These are phyloP conservation scores for Coleophora flavipennella DNA, from an alignment of 2,888 invertebrate species.

Conservation along the genomic window DNA sequence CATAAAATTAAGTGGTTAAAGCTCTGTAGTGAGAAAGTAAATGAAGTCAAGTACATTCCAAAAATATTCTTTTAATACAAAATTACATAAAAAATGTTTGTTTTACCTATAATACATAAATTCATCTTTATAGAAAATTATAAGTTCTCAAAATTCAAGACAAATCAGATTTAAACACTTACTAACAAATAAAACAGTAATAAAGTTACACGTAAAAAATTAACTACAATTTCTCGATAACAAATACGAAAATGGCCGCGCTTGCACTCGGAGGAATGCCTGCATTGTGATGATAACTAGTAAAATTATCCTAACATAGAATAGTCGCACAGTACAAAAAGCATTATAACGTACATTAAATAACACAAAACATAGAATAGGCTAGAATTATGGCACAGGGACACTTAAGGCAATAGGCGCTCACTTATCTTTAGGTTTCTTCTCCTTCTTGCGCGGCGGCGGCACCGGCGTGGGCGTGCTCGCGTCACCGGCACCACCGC, in stretches of 20 bases:
- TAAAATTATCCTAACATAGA: slow-evolving; percentile 39
- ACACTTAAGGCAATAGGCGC: slow-evolving; percentile 35
- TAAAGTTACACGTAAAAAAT: slow-evolving; percentile 20
- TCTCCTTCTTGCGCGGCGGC: slow-evolving; percentile 70
- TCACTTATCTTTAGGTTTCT: slow-evolving; percentile 70
- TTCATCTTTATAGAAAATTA: slow-evolving; percentile 50
- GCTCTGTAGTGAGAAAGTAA: slow-evolving; percentile 10
- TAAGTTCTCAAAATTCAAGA: slow-evolving; percentile 16
- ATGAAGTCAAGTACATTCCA: slow-evolving; percentile 25
- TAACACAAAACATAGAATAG: slow-evolving; percentile 42
- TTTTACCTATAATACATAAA: slow-evolving; percentile 35
- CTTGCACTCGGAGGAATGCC: too few species aligned
- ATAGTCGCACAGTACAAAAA: slow-evolving; percentile 55
- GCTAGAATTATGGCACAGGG: slow-evolving; percentile 65
- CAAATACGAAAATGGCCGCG: slow-evolving; percentile 43
- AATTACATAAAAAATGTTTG: slow-evolving; percentile 50
- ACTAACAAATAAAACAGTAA: too few species aligned
- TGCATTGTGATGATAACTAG: slow-evolving; percentile 36
- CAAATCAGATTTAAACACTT: too few species aligned
- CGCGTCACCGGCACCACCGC: slow-evolving; percentile 33
- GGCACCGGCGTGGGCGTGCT: slow-evolving; percentile 49
- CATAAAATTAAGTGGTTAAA: too few species aligned
- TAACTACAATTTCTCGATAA: slow-evolving; percentile 32
- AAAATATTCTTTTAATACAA: slow-evolving; percentile 67
- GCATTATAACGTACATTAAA: slow-evolving; percentile 47